Evolutionary conservation across 2,113 vertebrate species (phyloP).

Genomic region (Steatornis caripensis): DNA sequence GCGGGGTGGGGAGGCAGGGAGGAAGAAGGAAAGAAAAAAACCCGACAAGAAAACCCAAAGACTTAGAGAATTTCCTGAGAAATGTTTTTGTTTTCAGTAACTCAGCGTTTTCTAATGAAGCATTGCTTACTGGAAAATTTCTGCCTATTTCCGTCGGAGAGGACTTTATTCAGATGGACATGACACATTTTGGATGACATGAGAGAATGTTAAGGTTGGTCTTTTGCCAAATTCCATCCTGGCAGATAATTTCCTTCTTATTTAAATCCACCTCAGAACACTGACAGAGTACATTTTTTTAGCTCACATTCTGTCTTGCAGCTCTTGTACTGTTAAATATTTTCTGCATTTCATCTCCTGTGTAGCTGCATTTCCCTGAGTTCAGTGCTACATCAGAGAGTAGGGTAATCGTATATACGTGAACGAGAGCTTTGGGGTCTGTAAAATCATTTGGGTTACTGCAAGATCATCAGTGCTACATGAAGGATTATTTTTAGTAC

Average conservation of each 20-base stretch:
- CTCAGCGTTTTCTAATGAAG: not conserved
- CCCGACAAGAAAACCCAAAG: not conserved
- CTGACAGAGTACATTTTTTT: not conserved
- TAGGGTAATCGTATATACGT: too few relatives aligned
- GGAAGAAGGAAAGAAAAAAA: not conserved
- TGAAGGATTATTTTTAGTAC: not conserved
- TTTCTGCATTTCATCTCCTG: not conserved
- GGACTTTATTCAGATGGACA: not conserved
- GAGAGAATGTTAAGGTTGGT: not conserved
- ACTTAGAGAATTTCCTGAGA: not conserved
- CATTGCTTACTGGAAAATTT: not conserved
- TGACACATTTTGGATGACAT: not conserved
- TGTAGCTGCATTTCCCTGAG: not conserved
- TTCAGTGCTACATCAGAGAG: not conserved
- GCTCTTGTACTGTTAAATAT: not conserved
- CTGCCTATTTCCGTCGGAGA: not conserved
- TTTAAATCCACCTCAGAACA: not conserved
- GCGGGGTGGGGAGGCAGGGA: fast-evolving
- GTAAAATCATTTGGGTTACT: not conserved
- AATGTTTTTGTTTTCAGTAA: not conserved
- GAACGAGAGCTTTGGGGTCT: not conserved
- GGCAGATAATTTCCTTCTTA: not conserved
- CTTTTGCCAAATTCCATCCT: not conserved
- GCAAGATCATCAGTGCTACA: not conserved
- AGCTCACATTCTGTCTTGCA: not conserved